phyloP scores from a whole-genome alignment of 2,797 vertebrate species.

The Ptychadena robeensis region DNA sequence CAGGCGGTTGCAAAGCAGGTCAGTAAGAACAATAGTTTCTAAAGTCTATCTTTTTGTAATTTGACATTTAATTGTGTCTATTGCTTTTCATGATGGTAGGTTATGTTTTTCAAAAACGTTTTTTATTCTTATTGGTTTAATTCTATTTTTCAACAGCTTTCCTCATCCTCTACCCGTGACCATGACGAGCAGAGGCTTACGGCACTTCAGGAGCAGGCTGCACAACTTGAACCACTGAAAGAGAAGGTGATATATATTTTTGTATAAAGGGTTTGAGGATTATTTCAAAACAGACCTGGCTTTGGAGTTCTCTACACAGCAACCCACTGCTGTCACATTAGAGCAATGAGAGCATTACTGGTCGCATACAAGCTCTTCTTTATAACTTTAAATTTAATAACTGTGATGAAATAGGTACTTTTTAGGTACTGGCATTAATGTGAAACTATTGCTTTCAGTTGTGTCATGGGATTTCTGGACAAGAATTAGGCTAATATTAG shows the following conservation, averaged over 20 bases:
- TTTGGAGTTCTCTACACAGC: too few species aligned
- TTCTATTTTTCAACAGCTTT: background rate
- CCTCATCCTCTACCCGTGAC: slow-evolving; percentile 58
- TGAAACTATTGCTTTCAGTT: too few species aligned
- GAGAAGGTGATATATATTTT: slow-evolving; percentile 73
- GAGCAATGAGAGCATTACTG: background rate
- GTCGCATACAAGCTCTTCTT: too few species aligned
- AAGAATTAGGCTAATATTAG: too few species aligned
- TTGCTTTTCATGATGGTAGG: too few species aligned
- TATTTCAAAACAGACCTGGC: background rate
- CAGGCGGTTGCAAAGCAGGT: slow-evolving; percentile 87
- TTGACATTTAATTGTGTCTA: too few species aligned
- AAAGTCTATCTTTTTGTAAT: background rate
- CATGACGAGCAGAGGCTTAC: slow-evolving; percentile 74
- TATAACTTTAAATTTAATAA: too few species aligned
- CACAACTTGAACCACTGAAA: slow-evolving; percentile 77
- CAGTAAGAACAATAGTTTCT: background rate
- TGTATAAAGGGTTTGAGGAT: background rate
- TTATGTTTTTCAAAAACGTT: background rate
- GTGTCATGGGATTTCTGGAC: too few species aligned
- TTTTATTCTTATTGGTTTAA: background rate
- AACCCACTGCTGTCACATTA: background rate
- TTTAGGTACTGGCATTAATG: too few species aligned
- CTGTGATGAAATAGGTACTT: too few species aligned
- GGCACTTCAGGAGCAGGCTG: slow-evolving; percentile 69